Evolutionary conservation across 2,797 vertebrate species (phyloP).

Genomic region (Labroides dimidiatus): DNA sequence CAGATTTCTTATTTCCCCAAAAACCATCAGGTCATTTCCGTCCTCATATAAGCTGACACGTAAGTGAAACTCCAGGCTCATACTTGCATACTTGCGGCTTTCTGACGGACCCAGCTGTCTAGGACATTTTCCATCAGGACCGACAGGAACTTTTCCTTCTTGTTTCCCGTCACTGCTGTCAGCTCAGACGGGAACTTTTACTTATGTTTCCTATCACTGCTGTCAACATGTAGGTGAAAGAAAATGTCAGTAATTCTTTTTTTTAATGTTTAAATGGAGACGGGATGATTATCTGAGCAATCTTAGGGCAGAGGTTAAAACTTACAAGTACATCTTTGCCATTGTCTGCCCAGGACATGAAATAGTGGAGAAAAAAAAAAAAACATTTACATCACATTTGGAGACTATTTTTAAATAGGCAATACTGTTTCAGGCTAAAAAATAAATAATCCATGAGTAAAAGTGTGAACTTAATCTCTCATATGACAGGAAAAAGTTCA

Average conservation of each 20-base stretch:
- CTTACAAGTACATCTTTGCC: not conserved
- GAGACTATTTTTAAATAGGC: not conserved
- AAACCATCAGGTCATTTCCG: conserved; percentile 33
- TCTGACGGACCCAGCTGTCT: conserved; percentile 35
- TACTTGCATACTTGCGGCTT: conserved; percentile 48
- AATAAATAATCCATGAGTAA: conserved; percentile 45
- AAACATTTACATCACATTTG: no score
- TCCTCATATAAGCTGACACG: conserved; percentile 17
- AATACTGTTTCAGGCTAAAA: not conserved
- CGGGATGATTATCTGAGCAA: not conserved
- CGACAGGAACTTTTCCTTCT: conserved; percentile 14
- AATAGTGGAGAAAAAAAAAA: not conserved
- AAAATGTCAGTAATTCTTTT: not conserved
- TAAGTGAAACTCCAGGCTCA: conserved; percentile 41
- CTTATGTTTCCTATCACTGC: conserved; percentile 19
- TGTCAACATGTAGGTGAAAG: conserved; percentile 30
- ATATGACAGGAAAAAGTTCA: conserved; percentile 68
- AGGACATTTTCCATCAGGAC: conserved; percentile 23
- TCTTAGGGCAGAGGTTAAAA: not conserved
- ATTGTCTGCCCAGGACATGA: not conserved
- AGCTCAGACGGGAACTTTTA: conserved; percentile 20
- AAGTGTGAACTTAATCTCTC: conserved; percentile 59
- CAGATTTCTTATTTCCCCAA: not conserved
- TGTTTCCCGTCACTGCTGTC: conserved; percentile 29
- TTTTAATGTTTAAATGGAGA: not conserved